Percentiles rank a stretch among this genome's conserved stretches.
Conservation (phyloP, 2,797 vertebrate genomes). For the Tangara arthus region DNA sequence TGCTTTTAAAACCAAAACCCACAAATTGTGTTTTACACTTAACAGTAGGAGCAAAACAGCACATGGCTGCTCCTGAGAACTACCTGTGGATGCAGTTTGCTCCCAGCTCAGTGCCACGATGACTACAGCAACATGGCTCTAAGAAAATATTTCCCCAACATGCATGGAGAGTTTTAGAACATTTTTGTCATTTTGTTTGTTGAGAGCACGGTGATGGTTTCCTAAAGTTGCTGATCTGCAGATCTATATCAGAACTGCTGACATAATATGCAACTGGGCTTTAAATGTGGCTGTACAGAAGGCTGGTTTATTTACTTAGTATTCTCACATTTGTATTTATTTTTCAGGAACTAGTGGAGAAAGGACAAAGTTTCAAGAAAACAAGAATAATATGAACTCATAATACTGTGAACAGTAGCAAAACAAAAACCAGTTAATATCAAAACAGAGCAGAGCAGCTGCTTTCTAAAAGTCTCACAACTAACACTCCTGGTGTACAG, state of each 20-base stretch:
- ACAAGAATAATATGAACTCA: neutral
- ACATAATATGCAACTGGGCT: neutral
- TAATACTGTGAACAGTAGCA: neutral
- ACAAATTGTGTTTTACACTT: neutral
- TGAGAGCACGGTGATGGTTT: accelerated
- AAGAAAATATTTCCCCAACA: neutral
- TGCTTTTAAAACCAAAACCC: neutral
- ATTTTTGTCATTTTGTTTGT: neutral
- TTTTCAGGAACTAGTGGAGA: neutral
- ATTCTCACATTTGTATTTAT: neutral
- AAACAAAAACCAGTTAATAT: neutral
- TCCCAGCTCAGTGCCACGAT: neutral
- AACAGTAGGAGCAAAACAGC: neutral
- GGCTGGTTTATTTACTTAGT: neutral
- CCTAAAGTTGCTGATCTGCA: neutral
- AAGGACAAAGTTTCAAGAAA: neutral
- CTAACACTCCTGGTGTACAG: neutral
- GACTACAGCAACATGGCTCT: neutral
- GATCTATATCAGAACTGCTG: neutral
- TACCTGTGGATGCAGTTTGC: neutral
- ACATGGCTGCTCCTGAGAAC: neutral
- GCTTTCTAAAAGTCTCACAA: neutral
- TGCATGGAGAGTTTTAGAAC: accelerated
- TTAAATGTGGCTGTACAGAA: neutral
- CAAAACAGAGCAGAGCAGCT: neutral